phyloP scores from a whole-genome alignment of 2,797 vertebrate species.

The Hipposideros larvatus region DNA sequence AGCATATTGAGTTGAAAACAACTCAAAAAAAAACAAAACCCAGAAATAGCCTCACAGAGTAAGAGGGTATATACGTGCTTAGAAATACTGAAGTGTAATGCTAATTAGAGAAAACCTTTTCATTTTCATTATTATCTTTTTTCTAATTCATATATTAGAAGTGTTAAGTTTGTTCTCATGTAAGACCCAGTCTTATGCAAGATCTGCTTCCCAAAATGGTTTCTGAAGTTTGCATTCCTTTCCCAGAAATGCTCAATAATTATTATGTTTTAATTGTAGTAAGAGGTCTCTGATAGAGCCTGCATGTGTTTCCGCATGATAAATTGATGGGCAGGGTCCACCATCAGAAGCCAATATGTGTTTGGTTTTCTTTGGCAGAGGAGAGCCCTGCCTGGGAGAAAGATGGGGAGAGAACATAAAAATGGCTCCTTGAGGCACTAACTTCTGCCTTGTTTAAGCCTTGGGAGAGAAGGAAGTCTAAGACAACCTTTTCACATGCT shows the following conservation, averaged over 20 bases:
- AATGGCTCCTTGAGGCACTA: neutral
- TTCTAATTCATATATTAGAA: neutral
- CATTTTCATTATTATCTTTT: neutral
- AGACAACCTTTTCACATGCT: neutral
- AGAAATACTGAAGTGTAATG: neutral
- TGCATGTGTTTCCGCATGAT: neutral
- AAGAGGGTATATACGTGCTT: neutral
- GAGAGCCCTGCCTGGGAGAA: neutral
- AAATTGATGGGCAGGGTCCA: neutral
- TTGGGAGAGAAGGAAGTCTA: neutral
- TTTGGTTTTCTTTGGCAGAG: neutral
- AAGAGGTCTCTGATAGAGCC: neutral
- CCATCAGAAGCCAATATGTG: neutral
- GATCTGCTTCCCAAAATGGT: neutral
- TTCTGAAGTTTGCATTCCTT: neutral
- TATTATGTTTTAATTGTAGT: neutral
- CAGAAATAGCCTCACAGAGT: neutral
- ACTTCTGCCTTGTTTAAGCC: neutral
- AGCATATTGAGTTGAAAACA: conserved; percentile 18
- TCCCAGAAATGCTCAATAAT: neutral
- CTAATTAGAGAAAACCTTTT: neutral
- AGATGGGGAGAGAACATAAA: neutral
- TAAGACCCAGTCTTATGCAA: neutral
- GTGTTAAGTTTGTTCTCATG: neutral
- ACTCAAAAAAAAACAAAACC: neutral